Evolutionary conservation across 2,888 invertebrate genomes (phyloP), one percentile per base, ranked within the genome.

Genomic region (Synanthedon myopaeformis): DNA sequence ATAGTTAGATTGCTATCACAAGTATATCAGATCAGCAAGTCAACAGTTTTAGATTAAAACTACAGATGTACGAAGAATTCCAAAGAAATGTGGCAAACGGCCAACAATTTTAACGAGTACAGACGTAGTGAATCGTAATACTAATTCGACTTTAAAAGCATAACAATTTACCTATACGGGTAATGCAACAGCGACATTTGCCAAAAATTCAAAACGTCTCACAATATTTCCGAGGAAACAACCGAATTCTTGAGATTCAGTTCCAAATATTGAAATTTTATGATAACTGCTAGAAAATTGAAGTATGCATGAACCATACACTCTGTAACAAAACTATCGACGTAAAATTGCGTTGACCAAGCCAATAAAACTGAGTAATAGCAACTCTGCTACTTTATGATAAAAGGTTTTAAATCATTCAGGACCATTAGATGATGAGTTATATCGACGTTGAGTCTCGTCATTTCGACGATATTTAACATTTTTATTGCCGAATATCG

Each of bases 401-500:
- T 86, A 85, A 84, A 85, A 84, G 83, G 82, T 78, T 85, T 86
- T 85, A 85, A 85, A 83, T 86, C 84, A 85, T 82, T 78, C 80
- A 74, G 73, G 74, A 79, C 86, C 83, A 86, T 85, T 86, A 85
- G 85, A 84, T 83, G 83, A 82, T 84, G 85, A 86, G 81, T 86
- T 84, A 85, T 82, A 72, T 66, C 74, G 64, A 77, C 72, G 77
- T 76, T 79, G 79, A 82, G 72, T 80, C 79, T 82, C 84, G 82
- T 84, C 83, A 86, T 78, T 75, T 72, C 64, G 12, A 69, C 64
- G 71, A 82, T 84, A 83, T 83, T 83, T 82, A 82, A 82, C 79
- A 78, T 80, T 83, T 84, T 84, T 85, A 86, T 84, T 76, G 75
- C 74, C 79, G 78, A 75, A 79, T 83, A 80, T 81, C 69, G 71